Conservation (phyloP, 2,797 vertebrate species). For the Darevskia mixta region DNA sequence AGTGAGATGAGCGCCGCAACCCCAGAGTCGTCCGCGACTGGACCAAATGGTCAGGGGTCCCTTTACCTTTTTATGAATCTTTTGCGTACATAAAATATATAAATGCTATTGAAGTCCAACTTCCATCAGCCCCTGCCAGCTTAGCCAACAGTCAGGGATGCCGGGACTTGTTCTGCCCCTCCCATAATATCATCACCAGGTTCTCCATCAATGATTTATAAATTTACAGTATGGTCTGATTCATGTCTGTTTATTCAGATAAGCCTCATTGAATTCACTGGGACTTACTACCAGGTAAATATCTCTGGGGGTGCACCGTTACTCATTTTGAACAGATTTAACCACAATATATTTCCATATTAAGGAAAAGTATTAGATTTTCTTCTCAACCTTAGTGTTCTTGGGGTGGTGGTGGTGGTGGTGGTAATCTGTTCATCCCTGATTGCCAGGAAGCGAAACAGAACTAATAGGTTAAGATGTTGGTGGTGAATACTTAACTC, state of each 20-base stretch:
- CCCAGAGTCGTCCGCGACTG: too few relatives aligned
- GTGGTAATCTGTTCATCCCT: fast-evolving
- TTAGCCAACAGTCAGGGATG: neutral
- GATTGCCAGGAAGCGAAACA: slow-evolving; percentile 20
- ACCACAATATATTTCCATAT: slow-evolving; percentile 28
- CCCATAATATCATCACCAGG: neutral
- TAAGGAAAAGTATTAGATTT: slow-evolving; percentile 38
- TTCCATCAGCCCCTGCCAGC: neutral
- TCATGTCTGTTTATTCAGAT: too few relatives aligned
- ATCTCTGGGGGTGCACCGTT: too few relatives aligned
- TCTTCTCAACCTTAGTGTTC: slow-evolving; percentile 38
- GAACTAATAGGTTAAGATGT: slow-evolving; percentile 4
- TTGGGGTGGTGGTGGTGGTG: too few relatives aligned
- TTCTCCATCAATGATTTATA: neutral
- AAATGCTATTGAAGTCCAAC: neutral
- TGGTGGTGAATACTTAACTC: slow-evolving; percentile 7
- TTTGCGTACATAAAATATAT: too few relatives aligned
- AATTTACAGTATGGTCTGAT: too few relatives aligned
- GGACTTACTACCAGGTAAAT: too few relatives aligned
- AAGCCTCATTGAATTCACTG: too few relatives aligned
- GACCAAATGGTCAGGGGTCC: too few relatives aligned
- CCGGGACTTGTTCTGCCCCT: neutral
- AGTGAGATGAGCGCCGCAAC: too few relatives aligned
- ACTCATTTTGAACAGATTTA: neutral
- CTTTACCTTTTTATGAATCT: too few relatives aligned